These are phyloP conservation scores for Malurus elegans DNA, from an alignment of 2,113 vertebrate species.

Conservation along the genomic window DNA sequence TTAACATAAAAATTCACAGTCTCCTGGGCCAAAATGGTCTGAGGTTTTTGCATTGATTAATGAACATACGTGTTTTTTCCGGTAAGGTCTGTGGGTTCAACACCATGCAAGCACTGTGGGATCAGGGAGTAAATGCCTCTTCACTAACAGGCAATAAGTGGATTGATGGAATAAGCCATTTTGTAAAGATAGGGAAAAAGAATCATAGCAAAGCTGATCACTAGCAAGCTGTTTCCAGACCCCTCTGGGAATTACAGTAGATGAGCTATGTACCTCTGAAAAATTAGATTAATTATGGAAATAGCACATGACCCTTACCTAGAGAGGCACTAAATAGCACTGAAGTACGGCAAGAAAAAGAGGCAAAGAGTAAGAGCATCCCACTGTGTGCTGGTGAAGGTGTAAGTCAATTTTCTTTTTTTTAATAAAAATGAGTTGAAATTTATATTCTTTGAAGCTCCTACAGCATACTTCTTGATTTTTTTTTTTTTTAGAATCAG, in stretches of 20 bases:
- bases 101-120: not conserved
- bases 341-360: not conserved
- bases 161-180: not conserved
- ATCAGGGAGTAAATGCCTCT: not conserved
- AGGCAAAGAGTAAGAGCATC: not conserved
- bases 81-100: not conserved
- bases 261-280: not conserved
- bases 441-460: not conserved
- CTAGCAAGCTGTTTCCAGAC: not conserved
- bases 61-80: not conserved
- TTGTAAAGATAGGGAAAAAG: not conserved
- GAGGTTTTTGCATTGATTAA: not conserved
- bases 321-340: not conserved
- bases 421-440: not conserved
- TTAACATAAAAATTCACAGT: not conserved
- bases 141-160: not conserved
- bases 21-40: not conserved
- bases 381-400: not conserved
- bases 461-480: not conserved
- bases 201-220: not conserved
- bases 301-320: not conserved
- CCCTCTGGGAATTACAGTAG: not conserved
- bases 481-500: not conserved
- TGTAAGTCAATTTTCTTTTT: not conserved
- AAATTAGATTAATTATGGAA: constrained; percentile 30